These are phyloP conservation scores for Falco punctatus DNA, from an alignment of 2,113 vertebrate species.

Conservation along the genomic window DNA sequence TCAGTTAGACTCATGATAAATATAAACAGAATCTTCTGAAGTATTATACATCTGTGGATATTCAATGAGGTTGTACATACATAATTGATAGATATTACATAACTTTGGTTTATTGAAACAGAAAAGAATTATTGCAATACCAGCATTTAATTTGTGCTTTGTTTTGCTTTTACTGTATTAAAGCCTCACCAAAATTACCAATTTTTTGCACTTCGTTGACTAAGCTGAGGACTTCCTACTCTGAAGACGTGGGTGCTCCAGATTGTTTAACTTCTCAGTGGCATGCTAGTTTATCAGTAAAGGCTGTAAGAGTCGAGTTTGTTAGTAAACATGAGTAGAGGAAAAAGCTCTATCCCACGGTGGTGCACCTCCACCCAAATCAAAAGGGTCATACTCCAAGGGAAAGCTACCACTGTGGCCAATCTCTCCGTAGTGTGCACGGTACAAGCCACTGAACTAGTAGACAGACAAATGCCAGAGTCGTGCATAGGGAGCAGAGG, in stretches of 20 bases:
- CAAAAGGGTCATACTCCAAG: neutral
- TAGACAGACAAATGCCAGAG: neutral
- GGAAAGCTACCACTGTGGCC: neutral
- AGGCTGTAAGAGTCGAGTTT: neutral
- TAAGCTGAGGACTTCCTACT: neutral
- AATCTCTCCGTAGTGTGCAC: fast-evolving
- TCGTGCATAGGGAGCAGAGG: neutral
- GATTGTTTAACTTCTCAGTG: neutral
- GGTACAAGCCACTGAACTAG: neutral
- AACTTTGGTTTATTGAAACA: neutral
- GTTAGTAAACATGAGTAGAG: neutral
- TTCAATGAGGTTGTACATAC: neutral
- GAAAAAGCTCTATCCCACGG: neutral
- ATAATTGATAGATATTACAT: neutral
- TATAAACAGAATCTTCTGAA: neutral
- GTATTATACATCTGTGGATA: neutral
- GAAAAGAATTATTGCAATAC: neutral
- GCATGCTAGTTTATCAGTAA: neutral
- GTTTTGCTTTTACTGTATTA: neutral
- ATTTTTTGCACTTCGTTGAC: neutral
- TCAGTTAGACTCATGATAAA: neutral
- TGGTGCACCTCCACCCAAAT: neutral
- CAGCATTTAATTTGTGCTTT: neutral
- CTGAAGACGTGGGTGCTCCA: neutral
- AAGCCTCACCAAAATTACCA: neutral